phyloP scores from a whole-genome alignment of 2,888 invertebrate genomes.

The Bruchidius siliquastri region DNA sequence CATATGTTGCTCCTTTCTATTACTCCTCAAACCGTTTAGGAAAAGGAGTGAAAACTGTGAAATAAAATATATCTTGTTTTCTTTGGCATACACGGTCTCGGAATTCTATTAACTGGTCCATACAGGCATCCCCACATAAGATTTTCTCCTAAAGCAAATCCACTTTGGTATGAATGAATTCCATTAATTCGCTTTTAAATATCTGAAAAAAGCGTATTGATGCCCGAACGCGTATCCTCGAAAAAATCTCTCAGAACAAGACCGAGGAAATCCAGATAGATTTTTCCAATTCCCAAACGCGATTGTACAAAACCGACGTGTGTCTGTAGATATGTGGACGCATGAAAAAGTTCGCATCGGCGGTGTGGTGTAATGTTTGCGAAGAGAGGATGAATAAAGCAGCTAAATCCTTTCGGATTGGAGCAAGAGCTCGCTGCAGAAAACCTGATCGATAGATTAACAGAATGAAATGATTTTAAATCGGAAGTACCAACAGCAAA shows the following conservation, averaged over 20 bases:
- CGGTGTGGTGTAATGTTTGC: neutral
- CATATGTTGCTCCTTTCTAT: no score
- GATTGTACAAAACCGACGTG: neutral
- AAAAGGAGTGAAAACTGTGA: no score
- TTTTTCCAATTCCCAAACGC: slow-evolving; percentile 14
- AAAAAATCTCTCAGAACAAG: neutral
- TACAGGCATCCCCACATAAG: neutral
- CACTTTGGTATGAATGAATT: neutral
- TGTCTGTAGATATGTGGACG: neutral
- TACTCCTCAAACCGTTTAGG: no score
- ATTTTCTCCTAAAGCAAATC: neutral
- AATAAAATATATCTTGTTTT: no score
- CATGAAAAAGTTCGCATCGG: slow-evolving; percentile 1
- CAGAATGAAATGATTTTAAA: no score
- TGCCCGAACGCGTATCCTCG: neutral
- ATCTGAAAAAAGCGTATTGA: neutral
- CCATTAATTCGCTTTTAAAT: neutral
- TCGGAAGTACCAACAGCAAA: no score
- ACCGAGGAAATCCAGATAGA: slow-evolving; percentile 18
- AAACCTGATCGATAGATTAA: no score
- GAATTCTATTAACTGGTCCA: neutral
- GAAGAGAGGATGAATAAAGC: slow-evolving; percentile 1
- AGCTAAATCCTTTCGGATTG: neutral
- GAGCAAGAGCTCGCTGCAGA: no score
- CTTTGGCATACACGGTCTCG: no score